Evolutionary conservation across 2,888 invertebrate genomes (phyloP).

Genomic region (Cistogaster globosa): DNA sequence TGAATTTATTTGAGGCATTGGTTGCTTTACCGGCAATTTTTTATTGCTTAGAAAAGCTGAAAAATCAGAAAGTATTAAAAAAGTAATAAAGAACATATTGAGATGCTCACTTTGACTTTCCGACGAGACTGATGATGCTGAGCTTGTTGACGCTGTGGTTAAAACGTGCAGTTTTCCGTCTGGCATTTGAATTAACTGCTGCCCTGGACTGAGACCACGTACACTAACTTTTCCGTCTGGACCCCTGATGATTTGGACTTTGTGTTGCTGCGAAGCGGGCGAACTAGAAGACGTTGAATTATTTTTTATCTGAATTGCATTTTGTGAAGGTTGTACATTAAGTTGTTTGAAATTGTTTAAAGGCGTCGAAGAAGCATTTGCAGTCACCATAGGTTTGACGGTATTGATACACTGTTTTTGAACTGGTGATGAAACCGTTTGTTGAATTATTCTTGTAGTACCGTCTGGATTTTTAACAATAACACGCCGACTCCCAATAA

Average conservation of each 20-base stretch:
- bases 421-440: slow-evolving; percentile 85
- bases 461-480: slow-evolving; percentile 85
- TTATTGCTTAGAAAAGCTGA: slow-evolving; percentile 58
- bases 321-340: slow-evolving; percentile 84
- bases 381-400: slow-evolving; percentile 85
- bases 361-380: slow-evolving; percentile 31
- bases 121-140: slow-evolving; percentile 47
- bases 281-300: slow-evolving; percentile 83
- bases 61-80: background rate
- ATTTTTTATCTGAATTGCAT: slow-evolving; percentile 6
- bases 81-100: background rate
- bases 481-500: slow-evolving; percentile 81
- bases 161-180: slow-evolving; percentile 95
- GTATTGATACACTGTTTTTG: slow-evolving; percentile 83
- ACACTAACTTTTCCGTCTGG: slow-evolving; percentile 96
- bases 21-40: slow-evolving; percentile 73
- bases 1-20: slow-evolving; percentile 58
- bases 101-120: slow-evolving; percentile 73
- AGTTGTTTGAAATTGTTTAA: slow-evolving; percentile 84
- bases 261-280: slow-evolving; percentile 86
- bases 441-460: slow-evolving; percentile 87
- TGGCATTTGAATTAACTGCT: slow-evolving; percentile 95
- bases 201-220: slow-evolving; percentile 94
- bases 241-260: slow-evolving; percentile 94
- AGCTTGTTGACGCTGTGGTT: slow-evolving; percentile 81